A percentile compares a stretch with the other conserved stretches of the same genome.
These are phyloP conservation scores for Epistrophe eligans DNA, from an alignment of 2,888 invertebrate species.

Conservation along the genomic window DNA sequence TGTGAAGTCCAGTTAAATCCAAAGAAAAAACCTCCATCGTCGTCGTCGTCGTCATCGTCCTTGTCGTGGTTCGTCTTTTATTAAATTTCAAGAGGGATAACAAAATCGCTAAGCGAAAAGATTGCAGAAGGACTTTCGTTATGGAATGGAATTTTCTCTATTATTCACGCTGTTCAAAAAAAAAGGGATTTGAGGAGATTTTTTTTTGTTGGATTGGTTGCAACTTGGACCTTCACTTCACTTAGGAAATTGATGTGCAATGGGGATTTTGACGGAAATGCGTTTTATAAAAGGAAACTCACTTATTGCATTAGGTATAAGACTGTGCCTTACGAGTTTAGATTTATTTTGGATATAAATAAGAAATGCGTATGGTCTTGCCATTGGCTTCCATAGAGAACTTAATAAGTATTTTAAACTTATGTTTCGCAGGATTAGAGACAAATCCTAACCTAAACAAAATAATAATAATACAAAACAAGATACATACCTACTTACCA, in stretches of 20 bases:
- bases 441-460: background rate
- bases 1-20: slow-evolving; percentile 56
- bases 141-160: slow-evolving; percentile 33
- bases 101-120: slow-evolving; percentile 19
- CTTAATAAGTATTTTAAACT: background rate
- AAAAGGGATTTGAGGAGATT: slow-evolving; percentile 46
- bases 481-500: too few relatives aligned
- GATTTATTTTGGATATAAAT: slow-evolving; percentile 9
- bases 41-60: background rate
- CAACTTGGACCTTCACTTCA: slow-evolving; percentile 13
- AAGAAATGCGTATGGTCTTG: background rate
- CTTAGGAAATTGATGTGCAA: background rate
- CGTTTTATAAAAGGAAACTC: slow-evolving; percentile 35
- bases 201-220: slow-evolving; percentile 34
- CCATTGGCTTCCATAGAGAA: background rate
- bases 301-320: slow-evolving; percentile 37
- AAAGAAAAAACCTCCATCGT: slow-evolving; percentile 22
- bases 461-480: background rate
- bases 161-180: slow-evolving; percentile 32
- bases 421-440: background rate
- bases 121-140: slow-evolving; percentile 32
- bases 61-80: slow-evolving; percentile 59
- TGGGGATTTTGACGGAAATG: slow-evolving; percentile 52
- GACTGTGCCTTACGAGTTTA: background rate
- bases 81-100: slow-evolving; percentile 63